A percentile compares a stretch with the other conserved stretches of the same genome.
These are phyloP conservation scores for Scaptomyza reducta DNA, from an alignment of 2,888 invertebrate genomes.

Conservation along the genomic window DNA sequence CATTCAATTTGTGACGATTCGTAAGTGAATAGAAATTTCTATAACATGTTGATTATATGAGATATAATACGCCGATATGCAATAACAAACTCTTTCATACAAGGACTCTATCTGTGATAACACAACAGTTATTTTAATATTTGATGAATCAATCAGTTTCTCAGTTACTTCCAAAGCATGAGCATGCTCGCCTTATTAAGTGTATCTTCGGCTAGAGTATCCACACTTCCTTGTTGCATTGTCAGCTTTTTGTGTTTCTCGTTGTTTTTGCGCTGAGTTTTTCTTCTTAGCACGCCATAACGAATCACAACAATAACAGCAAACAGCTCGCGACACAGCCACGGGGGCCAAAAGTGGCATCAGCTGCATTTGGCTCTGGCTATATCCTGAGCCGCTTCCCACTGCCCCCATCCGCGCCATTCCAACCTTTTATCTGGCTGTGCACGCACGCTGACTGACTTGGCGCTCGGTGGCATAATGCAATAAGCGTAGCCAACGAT, in stretches of 20 bases:
- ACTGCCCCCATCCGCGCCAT: background rate
- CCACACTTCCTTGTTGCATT: slow-evolving; percentile 7
- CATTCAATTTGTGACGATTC: background rate
- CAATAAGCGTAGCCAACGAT: slow-evolving; percentile 78
- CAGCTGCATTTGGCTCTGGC: slow-evolving; percentile 73
- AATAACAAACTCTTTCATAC: too few relatives aligned
- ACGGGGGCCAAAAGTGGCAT: slow-evolving; percentile 74
- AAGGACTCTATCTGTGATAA: too few relatives aligned
- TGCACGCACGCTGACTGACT: slow-evolving; percentile 64
- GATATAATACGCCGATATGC: too few relatives aligned
- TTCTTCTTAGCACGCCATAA: slow-evolving; percentile 59
- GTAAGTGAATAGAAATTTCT: too few relatives aligned
- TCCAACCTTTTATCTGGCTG: slow-evolving; percentile 33
- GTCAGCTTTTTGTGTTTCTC: slow-evolving; percentile 17
- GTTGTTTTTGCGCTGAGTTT: slow-evolving; percentile 40
- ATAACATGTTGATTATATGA: too few relatives aligned
- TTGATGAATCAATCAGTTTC: too few relatives aligned
- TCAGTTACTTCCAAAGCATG: too few relatives aligned
- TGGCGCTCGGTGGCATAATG: slow-evolving; percentile 67
- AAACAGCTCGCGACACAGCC: slow-evolving; percentile 64
- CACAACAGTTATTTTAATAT: too few relatives aligned
- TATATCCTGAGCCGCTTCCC: slow-evolving; percentile 64
- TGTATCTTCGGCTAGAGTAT: slow-evolving; percentile 20
- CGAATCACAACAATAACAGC: slow-evolving; percentile 40
- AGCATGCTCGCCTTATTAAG: background rate